Evolutionary conservation across 1,140 invertebrate species (phyloP), one percentile per base, ranked within the genome.

Genomic region (Paracyclopina nana): DNA sequence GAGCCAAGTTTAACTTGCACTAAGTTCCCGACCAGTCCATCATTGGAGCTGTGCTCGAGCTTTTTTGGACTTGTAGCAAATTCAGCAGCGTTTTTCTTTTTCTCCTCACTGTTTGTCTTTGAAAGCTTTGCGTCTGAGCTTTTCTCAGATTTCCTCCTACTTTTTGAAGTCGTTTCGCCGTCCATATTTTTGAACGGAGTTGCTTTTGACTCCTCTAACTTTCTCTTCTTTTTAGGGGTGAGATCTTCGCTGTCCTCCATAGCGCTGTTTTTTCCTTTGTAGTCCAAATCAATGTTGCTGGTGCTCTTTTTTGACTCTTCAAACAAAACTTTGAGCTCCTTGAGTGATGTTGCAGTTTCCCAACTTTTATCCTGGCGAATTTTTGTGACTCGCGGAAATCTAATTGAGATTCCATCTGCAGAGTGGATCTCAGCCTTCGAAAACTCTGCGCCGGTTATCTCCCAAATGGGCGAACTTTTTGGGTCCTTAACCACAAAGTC

Each of bases 391-490:
- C 88, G 69, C 4, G 88, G 88, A 69, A 94, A 94, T 56, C 87
- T 67, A 41, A 94, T 85, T 2, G 85, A 91, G 58, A 92, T 90
- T 4, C 85, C 83, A 61, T 80, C 74, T 2, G 85, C 85, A 4
- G 85, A 90, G 60, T 94, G 88, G 14, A 80, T 70, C 42, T 85
- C 80, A 53, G 79, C 72, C 61, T 84, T 77, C 6, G 81, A 85
- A 57, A 92, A 83, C 65, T 94, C 86, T 0, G 87, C 86, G 0
- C 86, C 87, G 1, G 80, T 82, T 27, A 94, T 86, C 68, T 92
- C 85, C 86, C 86, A 92, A 12, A 92, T 80, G 2, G 83, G 86
- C 61, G 84, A 49, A 56, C 70, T 71, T 62, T 81, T 80, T 0
- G 87, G 86, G 67, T 87, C 75, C 54, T 65, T 70, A 11, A 79